Conservation (phyloP, 2,797 vertebrate species). For the Manis pentadactyla region DNA sequence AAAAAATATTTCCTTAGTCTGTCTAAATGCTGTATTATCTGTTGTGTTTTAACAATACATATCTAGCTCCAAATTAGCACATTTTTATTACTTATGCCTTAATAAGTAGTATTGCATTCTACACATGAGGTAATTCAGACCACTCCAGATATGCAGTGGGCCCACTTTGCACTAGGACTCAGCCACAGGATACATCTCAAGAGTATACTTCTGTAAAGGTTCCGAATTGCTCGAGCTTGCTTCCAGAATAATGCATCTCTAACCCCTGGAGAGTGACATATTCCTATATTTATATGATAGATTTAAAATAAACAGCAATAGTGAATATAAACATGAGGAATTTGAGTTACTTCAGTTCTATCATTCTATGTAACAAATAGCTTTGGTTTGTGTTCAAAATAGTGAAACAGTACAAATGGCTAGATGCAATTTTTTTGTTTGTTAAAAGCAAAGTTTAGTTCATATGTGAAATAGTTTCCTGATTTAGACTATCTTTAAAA, state of each 20-base stretch:
- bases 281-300: not conserved
- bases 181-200: not conserved
- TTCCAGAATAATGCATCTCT: not conserved
- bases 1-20: not conserved
- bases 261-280: not conserved
- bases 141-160: not conserved
- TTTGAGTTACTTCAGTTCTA: not conserved
- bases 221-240: not conserved
- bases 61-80: not conserved
- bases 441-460: constrained; percentile 12
- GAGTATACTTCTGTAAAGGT: not conserved
- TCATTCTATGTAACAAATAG: not conserved
- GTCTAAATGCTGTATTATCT: constrained; percentile 14
- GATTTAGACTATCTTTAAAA: not conserved
- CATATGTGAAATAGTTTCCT: not conserved
- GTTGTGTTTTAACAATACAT: not conserved
- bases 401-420: not conserved
- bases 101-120: not conserved
- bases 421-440: not conserved
- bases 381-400: not conserved
- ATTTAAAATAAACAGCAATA: constrained; percentile 31
- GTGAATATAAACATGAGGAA: constrained; percentile 1
- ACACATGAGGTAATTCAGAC: not conserved
- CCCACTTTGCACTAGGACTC: not conserved
- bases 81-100: not conserved